These are phyloP conservation scores for Ianthella basta DNA, from an alignment of 37 sponge, comb jelly and placozoan species.

Conservation along the genomic window DNA sequence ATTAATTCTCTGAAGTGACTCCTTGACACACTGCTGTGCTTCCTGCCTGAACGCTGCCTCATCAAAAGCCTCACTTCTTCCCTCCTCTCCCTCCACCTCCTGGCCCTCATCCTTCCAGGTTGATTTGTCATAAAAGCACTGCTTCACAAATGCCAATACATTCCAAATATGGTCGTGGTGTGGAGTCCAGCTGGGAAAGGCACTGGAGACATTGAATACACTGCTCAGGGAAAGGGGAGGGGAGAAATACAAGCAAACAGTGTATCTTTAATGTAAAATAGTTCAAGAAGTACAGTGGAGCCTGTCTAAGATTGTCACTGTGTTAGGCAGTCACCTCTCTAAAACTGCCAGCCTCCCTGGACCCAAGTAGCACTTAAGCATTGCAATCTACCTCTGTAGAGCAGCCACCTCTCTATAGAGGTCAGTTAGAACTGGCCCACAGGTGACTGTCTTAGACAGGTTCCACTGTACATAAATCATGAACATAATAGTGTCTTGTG, in stretches of 20 bases:
- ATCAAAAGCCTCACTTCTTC: background rate
- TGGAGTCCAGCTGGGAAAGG: constrained; percentile 69
- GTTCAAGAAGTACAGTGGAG: background rate
- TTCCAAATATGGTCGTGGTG: constrained; percentile 62
- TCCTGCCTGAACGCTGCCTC: background rate
- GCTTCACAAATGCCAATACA: constrained; percentile 19
- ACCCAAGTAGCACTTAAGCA: too few relatives aligned
- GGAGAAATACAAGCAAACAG: background rate
- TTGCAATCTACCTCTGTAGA: too few relatives aligned
- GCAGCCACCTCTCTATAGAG: too few relatives aligned
- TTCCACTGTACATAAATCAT: too few relatives aligned
- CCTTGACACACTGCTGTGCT: background rate
- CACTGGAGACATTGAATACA: constrained; percentile 55
- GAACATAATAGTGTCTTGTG: too few relatives aligned
- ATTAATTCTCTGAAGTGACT: background rate
- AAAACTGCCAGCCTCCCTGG: too few relatives aligned
- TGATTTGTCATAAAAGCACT: constrained; percentile 26
- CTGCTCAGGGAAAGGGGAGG: constrained; percentile 16
- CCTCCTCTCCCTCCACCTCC: constrained; percentile 10
- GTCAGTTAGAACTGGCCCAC: too few relatives aligned
- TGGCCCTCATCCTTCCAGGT: constrained; percentile 1
- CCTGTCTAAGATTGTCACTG: too few relatives aligned
- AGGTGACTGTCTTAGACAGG: too few relatives aligned
- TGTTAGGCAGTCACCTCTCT: too few relatives aligned
- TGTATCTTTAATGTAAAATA: background rate